Evolutionary conservation across 2,113 vertebrate species (phyloP).

Genomic region (Siphamia tubifer): DNA sequence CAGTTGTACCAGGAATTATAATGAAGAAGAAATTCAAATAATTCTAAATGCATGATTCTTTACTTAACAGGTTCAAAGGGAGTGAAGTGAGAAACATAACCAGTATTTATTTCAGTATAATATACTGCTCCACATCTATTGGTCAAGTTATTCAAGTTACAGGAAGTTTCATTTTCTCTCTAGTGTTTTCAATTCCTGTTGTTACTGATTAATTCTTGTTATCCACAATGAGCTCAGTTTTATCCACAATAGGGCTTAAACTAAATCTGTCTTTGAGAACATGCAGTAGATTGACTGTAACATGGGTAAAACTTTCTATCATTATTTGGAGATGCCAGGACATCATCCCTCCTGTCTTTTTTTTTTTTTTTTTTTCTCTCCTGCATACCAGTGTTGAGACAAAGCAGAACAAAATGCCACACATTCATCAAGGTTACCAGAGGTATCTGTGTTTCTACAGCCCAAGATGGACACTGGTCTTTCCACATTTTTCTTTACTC

Average conservation of each 20-base stretch:
- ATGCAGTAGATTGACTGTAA: neutral
- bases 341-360: neutral
- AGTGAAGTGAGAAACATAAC: neutral
- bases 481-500: conserved; percentile 12
- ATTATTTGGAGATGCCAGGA: conserved; percentile 6
- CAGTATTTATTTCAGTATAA: neutral
- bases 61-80: neutral
- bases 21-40: too few species aligned
- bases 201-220: neutral
- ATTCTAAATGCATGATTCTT: neutral
- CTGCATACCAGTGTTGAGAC: conserved; percentile 21
- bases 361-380: neutral
- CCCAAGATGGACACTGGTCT: neutral
- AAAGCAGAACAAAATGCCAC: conserved; percentile 25
- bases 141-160: neutral
- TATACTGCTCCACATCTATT: neutral
- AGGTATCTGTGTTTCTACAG: neutral
- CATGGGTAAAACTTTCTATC: neutral
- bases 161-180: neutral
- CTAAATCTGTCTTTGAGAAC: neutral
- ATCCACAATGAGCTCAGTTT: neutral
- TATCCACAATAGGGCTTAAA: neutral
- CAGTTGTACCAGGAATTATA: too few species aligned
- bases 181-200: neutral
- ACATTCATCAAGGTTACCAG: neutral